phyloP scores from a whole-genome alignment of 2,888 invertebrate species.

The Philereme transversata region DNA sequence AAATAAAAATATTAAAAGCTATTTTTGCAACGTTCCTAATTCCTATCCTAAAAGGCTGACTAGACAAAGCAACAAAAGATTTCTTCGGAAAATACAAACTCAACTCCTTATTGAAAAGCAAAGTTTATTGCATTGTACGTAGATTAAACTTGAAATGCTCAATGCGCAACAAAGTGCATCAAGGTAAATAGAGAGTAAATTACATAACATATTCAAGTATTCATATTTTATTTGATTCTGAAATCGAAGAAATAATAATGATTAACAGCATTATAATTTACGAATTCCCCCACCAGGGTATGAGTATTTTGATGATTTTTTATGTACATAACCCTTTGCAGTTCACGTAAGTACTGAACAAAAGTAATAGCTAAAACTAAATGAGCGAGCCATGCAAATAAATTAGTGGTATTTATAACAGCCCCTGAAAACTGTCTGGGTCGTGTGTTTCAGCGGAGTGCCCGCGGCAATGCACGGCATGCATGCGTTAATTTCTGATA shows the following conservation, averaged over 20 bases:
- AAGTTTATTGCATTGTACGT: constrained; percentile 32
- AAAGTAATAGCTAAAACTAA: not conserved
- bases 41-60: not conserved
- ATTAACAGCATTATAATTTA: too few species aligned
- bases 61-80: not conserved
- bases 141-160: constrained; percentile 36
- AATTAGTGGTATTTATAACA: constrained; percentile 9
- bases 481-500: constrained; percentile 31
- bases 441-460: constrained; percentile 18
- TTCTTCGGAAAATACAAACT: constrained; percentile 2
- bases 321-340: too few species aligned
- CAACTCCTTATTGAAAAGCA: constrained; percentile 25
- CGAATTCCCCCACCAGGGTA: too few species aligned
- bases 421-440: constrained; percentile 22
- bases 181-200: constrained; percentile 26
- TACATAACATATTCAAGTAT: constrained; percentile 25
- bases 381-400: constrained; percentile 5
- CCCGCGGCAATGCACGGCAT: constrained; percentile 16
- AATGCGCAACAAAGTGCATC: constrained; percentile 20
- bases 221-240: constrained; percentile 15
- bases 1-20: too few species aligned
- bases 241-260: not conserved
- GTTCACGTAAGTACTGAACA: too few species aligned
- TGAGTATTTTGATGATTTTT: too few species aligned
- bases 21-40: too few species aligned